Evolutionary conservation across 2,113 vertebrate species (phyloP), one percentile per base, ranked within the genome.

Genomic region (Sisor rabdophorus): DNA sequence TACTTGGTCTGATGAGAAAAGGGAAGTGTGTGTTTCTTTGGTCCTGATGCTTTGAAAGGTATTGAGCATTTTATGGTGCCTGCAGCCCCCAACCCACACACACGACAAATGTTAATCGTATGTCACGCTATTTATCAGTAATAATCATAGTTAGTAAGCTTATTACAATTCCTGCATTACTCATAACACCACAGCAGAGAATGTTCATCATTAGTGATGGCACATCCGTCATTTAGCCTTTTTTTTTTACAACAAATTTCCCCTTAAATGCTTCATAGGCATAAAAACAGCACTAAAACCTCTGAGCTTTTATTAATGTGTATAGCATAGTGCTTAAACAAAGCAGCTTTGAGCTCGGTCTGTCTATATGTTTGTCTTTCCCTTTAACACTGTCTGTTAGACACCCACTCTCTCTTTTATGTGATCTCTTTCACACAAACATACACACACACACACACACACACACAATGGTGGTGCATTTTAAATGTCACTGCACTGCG

Each of bases 131-230:
- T 79, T 26, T 72, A 72, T 76, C 67, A 82, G 72, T 76, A 86
- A 88, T 81, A 86, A 87, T 61, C 75, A 67, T 71, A 85, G 88
- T 92, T 90, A 91, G 90, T 93, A 91, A 47, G 88, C 89, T 90
- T 88, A 90, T 93, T 81, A 86, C 79, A 88, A 0, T 48, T 70
- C 75, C 80, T 93, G 81, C 77, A 92, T 92, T 90, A 92, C 93
- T 93, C 87, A 92, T 87, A 84, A 76, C 64, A 80, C 83, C 79
- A 86, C 87, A 87, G 48, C 59, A 26, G 52, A 79, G 28, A 48
- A 30, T 63, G 75, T 70, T 24, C n/a, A 8, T 52, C 26, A 44
- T 74, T 55, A 67, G 17, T 55, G 83, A 79, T 65, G 40, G 36
- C 28, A 77, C 84, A 84, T 86, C 47, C 79, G 86, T 87, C 81